Conservation (phyloP, 2,113 vertebrate genomes). For the Menidia beryllina region DNA sequence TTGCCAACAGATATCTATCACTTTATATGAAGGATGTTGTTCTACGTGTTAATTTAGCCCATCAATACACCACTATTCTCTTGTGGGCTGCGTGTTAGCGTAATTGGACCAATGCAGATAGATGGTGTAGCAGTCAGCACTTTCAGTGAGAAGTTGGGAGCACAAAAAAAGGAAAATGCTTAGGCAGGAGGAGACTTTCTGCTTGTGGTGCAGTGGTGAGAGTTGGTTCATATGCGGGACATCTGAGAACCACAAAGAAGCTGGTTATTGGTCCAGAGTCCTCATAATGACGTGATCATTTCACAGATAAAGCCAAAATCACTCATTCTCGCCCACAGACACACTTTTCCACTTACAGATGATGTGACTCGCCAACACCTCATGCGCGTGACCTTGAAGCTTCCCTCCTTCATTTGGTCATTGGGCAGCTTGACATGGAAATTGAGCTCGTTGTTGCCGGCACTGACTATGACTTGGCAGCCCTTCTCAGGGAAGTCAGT, state of each 20-base stretch:
- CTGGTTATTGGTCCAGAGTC: constrained; percentile 2
- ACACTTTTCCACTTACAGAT: constrained; percentile 86
- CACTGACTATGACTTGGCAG: constrained; percentile 94
- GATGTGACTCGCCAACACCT: constrained; percentile 98
- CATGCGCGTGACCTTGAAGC: constrained; percentile 99
- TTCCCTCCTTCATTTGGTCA: constrained; percentile 96
- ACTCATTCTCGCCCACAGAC: neutral
- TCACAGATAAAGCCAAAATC: neutral
- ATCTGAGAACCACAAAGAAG: neutral
- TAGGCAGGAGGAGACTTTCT: constrained; percentile 28
- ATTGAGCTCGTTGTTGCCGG: constrained; percentile 98
- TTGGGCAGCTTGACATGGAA: constrained; percentile 96
- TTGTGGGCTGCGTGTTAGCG: constrained; percentile 23
- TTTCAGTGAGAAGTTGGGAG: constrained; percentile 11
- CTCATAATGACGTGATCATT: constrained; percentile 10
- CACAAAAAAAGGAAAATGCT: constrained; percentile 14
- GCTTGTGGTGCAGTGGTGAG: constrained; percentile 24
- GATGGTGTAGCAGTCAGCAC: constrained; percentile 49
- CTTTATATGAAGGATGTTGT: constrained; percentile 11
- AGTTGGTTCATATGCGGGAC: neutral
- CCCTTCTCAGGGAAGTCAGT: constrained; percentile 98
- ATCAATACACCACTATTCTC: constrained; percentile 46
- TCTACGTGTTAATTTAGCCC: constrained; percentile 2
- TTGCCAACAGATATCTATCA: constrained; percentile 13
- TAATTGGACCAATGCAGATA: constrained; percentile 54